Base-by-base conservation (phyloP, 2,888 invertebrate genomes). In the Ecdyonurus torrentis region DNA sequence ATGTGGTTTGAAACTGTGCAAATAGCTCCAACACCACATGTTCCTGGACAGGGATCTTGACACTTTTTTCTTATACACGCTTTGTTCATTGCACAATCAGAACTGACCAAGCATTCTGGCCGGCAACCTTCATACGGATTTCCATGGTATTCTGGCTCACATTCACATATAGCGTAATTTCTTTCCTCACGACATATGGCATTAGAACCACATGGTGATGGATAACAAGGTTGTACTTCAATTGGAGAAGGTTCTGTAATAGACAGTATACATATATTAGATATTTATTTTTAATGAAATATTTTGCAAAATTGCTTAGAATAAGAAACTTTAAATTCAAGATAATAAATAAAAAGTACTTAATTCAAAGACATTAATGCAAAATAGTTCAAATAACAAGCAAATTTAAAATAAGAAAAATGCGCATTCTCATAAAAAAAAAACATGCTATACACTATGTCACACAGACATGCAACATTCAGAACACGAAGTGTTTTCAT, bases 81-180 rank as follows among this genome's bases (percentile, higher is more conserved):
- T 55, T 69, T 68, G 63, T 71, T 68, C 65, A 68, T 69, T 18
- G 70, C 69, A 66, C 73, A 73, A 50, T 71, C 70, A 1, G 70
- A 67, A 64, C 72, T 71, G 19, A 67, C 64, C 15, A 67, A 64
- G 68, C 84, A 84, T 68, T 84, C 83, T 1, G 83, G 83, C 15
- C 83, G 79, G 70, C 86, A 86, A 66, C 83, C 83, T 52, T 66
- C 66, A 60, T 70, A 69, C 64, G 91, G 86, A 59, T 81, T 81
- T 50, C 91, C 91, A 59, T 87, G 79, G 71, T 89, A 91, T 68
- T 83, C 83, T 62, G 83, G 81, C n/a, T 84, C 74, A 71, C 92
- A 92, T 67, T 69, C 67, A 62, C 72, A 72, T 18, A 66, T 60
- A 2, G 68, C 65, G 50, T 66, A 60, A 18, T 50, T 52, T 10